Evolutionary conservation across 2,888 invertebrate genomes (phyloP).

Genomic region (Mylabris sibirica): DNA sequence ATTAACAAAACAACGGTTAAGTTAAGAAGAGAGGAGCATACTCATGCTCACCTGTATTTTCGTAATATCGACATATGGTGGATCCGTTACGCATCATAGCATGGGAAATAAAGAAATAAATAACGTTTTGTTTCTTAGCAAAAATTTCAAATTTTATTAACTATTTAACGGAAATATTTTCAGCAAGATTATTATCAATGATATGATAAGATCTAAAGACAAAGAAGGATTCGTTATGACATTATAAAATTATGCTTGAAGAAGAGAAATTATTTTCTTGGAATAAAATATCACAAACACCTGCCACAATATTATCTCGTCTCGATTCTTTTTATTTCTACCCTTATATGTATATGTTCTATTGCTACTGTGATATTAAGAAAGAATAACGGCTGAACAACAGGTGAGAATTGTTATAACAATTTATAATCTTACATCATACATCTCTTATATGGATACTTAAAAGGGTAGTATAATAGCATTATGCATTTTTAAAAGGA

Average conservation of each 20-base stretch:
- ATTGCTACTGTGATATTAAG: slow-evolving; percentile 24
- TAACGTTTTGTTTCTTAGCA: slow-evolving; percentile 44
- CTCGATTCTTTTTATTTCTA: slow-evolving; percentile 18
- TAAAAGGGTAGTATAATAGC: slow-evolving; percentile 30
- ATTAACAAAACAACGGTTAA: slow-evolving; percentile 29
- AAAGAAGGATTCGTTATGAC: background rate
- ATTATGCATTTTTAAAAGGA: background rate
- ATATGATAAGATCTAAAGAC: background rate
- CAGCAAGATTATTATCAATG: background rate
- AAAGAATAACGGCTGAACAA: slow-evolving; percentile 17
- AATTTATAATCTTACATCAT: slow-evolving; percentile 24
- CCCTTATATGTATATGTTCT: slow-evolving; percentile 27
- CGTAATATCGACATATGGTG: slow-evolving; percentile 54
- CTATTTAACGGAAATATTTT: background rate
- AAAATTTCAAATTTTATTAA: background rate
- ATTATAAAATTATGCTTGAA: background rate
- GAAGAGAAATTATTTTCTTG: background rate
- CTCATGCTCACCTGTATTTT: slow-evolving; percentile 46
- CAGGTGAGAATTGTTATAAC: slow-evolving; percentile 27
- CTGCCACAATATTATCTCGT: slow-evolving; percentile 28
- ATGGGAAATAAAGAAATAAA: slow-evolving; percentile 50
- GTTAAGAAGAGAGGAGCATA: slow-evolving; percentile 20
- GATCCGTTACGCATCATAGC: slow-evolving; percentile 59
- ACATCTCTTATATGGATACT: slow-evolving; percentile 31
- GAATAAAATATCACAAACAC: slow-evolving; percentile 15